These are phyloP conservation scores for Sebastes schlegelii DNA, from an alignment of 2,113 vertebrate genomes.

Conservation along the genomic window DNA sequence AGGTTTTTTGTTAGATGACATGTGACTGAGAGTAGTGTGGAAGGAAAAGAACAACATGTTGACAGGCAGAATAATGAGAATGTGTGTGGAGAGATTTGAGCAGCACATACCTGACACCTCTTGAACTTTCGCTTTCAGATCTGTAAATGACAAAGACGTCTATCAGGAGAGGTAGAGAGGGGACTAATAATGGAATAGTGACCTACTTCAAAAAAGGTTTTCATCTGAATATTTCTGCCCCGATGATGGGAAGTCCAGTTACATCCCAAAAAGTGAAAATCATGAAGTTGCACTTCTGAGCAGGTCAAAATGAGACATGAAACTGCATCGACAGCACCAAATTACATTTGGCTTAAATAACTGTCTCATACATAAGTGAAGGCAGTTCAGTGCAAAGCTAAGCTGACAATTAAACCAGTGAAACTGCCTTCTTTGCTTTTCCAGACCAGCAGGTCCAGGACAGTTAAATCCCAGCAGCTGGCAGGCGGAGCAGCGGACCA, in stretches of 20 bases:
- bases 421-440: constrained; percentile 58
- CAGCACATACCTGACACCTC: constrained; percentile 85
- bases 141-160: constrained; percentile 75
- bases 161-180: background rate
- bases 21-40: background rate
- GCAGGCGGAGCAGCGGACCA: background rate
- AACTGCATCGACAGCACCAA: constrained; percentile 30
- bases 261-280: background rate
- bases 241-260: background rate
- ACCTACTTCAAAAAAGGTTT: background rate
- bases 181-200: background rate
- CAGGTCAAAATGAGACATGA: constrained; percentile 33
- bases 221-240: constrained; percentile 2
- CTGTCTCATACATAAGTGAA: constrained; percentile 28
- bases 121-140: constrained; percentile 84
- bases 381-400: constrained; percentile 38
- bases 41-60: background rate
- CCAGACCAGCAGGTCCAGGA: constrained; percentile 48
- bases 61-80: background rate
- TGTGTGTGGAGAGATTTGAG: background rate
- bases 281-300: constrained; percentile 36
- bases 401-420: constrained; percentile 48
- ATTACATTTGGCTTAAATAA: constrained; percentile 47
- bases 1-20: constrained; percentile 24
- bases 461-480: constrained; percentile 33